A percentile compares a stretch with the other conserved stretches of the same genome.
Conservation (phyloP, 2,888 invertebrate species). For the Tinea trinotella region DNA sequence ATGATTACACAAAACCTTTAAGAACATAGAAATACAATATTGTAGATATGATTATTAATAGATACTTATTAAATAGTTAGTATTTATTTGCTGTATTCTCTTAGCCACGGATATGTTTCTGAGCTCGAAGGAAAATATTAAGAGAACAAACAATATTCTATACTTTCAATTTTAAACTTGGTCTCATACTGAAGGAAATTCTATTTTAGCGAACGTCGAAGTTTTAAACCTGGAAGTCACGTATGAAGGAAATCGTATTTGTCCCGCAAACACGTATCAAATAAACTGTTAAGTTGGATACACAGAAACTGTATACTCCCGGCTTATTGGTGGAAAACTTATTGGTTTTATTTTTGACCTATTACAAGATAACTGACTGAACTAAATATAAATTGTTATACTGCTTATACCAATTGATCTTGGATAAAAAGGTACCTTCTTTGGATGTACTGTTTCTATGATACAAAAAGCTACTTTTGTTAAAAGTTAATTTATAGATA, state of each 20-base stretch:
- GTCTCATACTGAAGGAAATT: constrained; percentile 23
- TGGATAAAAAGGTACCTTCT: too few species aligned
- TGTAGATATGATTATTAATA: too few species aligned
- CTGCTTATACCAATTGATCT: too few species aligned
- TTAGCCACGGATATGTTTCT: background rate
- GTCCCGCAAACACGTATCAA: constrained; percentile 51
- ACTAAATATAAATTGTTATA: too few species aligned
- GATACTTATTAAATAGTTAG: too few species aligned
- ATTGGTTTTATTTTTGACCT: background rate
- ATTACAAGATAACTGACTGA: too few species aligned
- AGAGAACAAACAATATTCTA: constrained; percentile 1
- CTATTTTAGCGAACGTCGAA: constrained; percentile 26
- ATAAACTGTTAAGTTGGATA: constrained; percentile 56
- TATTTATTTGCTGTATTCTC: background rate
- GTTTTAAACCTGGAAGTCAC: constrained; percentile 40
- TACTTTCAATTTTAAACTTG: constrained; percentile 11
- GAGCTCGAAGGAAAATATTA: too few species aligned
- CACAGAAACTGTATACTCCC: constrained; percentile 21
- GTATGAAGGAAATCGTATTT: constrained; percentile 54
- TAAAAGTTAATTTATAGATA: too few species aligned
- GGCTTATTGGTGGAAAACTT: constrained; percentile 16
- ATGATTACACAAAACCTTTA: too few species aligned
- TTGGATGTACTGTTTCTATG: too few species aligned
- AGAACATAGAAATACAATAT: too few species aligned
- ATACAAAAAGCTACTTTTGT: too few species aligned